Conservation (phyloP, 2,888 invertebrate species). For the Petrolisthes manimaculis region DNA sequence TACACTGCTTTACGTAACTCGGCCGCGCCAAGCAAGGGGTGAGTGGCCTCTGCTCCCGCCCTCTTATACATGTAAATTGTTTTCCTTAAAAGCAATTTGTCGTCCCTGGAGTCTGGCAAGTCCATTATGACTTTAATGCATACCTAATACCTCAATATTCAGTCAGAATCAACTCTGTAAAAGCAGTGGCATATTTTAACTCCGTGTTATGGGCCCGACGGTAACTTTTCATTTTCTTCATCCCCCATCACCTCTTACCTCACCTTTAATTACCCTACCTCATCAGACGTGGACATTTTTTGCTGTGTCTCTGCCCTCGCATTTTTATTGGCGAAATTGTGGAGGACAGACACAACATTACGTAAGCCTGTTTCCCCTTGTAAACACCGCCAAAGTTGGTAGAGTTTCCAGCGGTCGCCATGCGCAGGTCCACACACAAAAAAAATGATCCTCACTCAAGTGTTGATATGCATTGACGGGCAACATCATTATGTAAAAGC, state of each 20-base stretch:
- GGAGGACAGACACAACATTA: too few relatives aligned
- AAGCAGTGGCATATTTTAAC: not conserved
- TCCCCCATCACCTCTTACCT: not conserved
- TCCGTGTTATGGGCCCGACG: not conserved
- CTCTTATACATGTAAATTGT: constrained; percentile 30
- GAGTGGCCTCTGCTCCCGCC: not conserved
- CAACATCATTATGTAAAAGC: too few relatives aligned
- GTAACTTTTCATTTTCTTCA: not conserved
- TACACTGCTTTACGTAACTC: not conserved
- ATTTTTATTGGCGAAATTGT: too few relatives aligned
- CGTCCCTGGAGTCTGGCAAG: constrained; percentile 13
- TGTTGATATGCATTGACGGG: too few relatives aligned
- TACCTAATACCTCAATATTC: constrained; percentile 43
- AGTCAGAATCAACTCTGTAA: constrained; percentile 17
- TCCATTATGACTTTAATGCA: constrained; percentile 41
- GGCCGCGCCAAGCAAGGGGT: constrained; percentile 1
- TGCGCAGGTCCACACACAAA: too few relatives aligned
- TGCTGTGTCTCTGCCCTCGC: too few relatives aligned
- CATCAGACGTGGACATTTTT: too few relatives aligned
- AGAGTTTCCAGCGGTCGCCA: too few relatives aligned
- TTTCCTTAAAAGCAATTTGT: constrained; percentile 39
- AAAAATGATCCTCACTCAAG: too few relatives aligned
- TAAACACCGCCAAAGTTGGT: too few relatives aligned
- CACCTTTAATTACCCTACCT: not conserved
- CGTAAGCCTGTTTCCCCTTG: too few relatives aligned